Evolutionary conservation across 2,113 vertebrate genomes (phyloP), one percentile per base, ranked within the genome.

Genomic region (Rhadina sibilatrix): DNA sequence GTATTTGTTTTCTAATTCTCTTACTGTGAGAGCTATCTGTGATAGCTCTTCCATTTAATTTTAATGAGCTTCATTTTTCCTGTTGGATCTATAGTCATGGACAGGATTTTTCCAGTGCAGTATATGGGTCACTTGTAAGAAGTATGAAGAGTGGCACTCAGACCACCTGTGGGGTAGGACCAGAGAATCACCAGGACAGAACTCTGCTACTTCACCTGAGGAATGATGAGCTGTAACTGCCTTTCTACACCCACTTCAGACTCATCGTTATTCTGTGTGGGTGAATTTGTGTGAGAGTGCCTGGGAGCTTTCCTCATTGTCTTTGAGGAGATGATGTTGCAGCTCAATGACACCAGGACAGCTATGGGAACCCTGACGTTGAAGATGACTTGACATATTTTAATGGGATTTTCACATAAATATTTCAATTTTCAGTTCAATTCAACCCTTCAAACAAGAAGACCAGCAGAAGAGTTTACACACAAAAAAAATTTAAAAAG

Each of bases 81-180:
- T 71, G 9, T 10, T 52, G 9, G 33, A 38, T 56, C 25, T 14
- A 33, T 1, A 57, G 13, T 23, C 15, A 83, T n/a, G 0, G 0
- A 37, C 11, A 44, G 25, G 14, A 60, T 61, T 69, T 64, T 95
- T 56, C 35, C 3, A 2, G 22, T 27, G 37, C 12, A 60, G 24
- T n/a, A 5, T n/a, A 13, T 16, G 9, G 5, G 23, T 72, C 17
- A 61, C 15, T 74, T 54, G 7, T 49, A 83, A 80, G 30, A 68
- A 22, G 1, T 20, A 65, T 35, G 33, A 75, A 69, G 42, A 77
- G 24, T 25, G 20, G 2, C 9, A 42, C 27, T 42, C 25, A 54
- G 38, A 18, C 9, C 10, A 17, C 12, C 10, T 57, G 10, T 56
- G 50, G 21, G 4, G 2, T 44, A 44, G 44, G 15, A 77, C 24